Evolutionary conservation across 2,113 vertebrate genomes (phyloP), one percentile per base, ranked within the genome.

Genomic region (Crotalus helleri): DNA sequence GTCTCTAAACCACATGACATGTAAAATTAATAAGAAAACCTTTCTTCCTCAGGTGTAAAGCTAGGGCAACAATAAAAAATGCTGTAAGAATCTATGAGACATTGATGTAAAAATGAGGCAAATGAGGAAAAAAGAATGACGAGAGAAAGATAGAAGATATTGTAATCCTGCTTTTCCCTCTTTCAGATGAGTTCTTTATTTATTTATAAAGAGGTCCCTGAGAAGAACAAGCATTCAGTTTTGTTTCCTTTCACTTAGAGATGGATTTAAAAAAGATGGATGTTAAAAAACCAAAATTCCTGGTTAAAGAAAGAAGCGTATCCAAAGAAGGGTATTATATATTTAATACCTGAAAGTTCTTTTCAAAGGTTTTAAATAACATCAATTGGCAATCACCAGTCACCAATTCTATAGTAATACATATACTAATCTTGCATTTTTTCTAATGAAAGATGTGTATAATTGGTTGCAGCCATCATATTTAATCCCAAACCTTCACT

Each of bases 1-100:
- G 19, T 85, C 51, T 88, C 61, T 91, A 57, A 91, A 93, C 51
- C 89, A 49, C 53, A 88, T 51, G 33, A 54, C 39, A 88, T 91
- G 26, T 54, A 91, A 55, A 93, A 88, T 87, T 91, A 91, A 91
- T 93, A 91, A 93, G 90, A 54, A 91, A 88, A 64, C 26, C 53
- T n/a, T 85, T n/a, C 26, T 81, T 81, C 53, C 44, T 90, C 33
- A 87, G 88, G 17, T 87, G 12, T 54, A 57, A 92, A 94, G 90
- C 55, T 69, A 85, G 91, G 64, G 24, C 90, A 93, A 49, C 53
- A 58, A 58, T 59, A 61, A 91, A 39, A 91, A 91, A 64, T 21
- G 9, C 81, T 11, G 1, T 51, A 17, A 44, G 26, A 55, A 13
- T 19, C 39, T 44, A 85, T 85, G 53, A 93, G 55, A 46, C 26